These are phyloP conservation scores for Hippocampus barbouri DNA, from an alignment of 2,113 vertebrate species.

Conservation along the genomic window DNA sequence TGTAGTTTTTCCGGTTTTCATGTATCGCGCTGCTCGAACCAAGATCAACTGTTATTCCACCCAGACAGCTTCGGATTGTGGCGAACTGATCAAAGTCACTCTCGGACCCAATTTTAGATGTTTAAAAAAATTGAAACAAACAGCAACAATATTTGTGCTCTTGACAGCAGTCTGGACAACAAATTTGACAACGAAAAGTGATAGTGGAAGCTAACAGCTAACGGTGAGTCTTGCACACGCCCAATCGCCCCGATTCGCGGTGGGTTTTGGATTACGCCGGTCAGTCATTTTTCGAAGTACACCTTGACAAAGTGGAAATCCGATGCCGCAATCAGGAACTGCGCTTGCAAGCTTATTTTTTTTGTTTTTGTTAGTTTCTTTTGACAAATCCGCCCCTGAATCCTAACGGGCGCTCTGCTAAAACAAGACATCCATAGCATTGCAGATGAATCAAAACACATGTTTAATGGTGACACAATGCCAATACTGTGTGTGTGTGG, in stretches of 20 bases:
- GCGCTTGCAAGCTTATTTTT: slow-evolving; percentile 7
- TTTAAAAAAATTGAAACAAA: too few relatives aligned
- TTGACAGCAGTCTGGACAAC: too few relatives aligned
- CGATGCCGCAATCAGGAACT: slow-evolving; percentile 40
- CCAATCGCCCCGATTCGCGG: neutral
- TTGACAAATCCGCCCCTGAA: slow-evolving; percentile 2
- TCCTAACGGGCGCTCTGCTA: slow-evolving; percentile 7
- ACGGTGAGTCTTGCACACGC: neutral
- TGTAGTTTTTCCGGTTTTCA: too few relatives aligned
- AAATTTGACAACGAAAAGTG: slow-evolving; percentile 36
- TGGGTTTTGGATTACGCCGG: slow-evolving; percentile 55
- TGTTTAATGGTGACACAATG: slow-evolving; percentile 19
- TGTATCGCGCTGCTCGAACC: too few relatives aligned
- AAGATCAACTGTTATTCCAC: too few relatives aligned
- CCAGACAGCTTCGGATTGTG: too few relatives aligned
- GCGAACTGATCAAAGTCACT: too few relatives aligned
- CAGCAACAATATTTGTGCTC: too few relatives aligned
- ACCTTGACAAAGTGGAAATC: slow-evolving; percentile 46
- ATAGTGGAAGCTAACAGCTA: slow-evolving; percentile 50
- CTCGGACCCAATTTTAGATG: too few relatives aligned
- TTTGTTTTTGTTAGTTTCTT: neutral
- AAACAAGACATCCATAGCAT: slow-evolving; percentile 42
- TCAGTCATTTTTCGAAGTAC: slow-evolving; percentile 39
- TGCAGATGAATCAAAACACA: slow-evolving; percentile 32
- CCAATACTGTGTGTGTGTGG: neutral